Evolutionary conservation across 2,888 invertebrate genomes (phyloP).

Genomic region (Cheilosia vulpina): DNA sequence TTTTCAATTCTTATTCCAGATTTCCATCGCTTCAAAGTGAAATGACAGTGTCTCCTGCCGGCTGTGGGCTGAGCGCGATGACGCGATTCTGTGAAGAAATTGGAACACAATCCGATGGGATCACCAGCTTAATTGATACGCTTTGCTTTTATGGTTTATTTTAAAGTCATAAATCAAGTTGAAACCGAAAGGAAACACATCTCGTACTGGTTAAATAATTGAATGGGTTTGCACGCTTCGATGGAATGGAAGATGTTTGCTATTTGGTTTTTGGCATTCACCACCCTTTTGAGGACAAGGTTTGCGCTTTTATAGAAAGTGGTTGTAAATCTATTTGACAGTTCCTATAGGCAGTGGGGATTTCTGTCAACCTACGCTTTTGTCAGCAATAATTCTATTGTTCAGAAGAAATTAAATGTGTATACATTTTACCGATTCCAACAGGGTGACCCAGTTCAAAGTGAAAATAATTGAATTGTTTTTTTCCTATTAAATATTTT

Average conservation of each 20-base stretch:
- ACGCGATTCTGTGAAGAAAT: slow-evolving; percentile 35
- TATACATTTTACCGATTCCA: too few species aligned
- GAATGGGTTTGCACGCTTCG: slow-evolving; percentile 6
- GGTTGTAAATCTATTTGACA: too few species aligned
- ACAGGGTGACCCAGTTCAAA: too few species aligned
- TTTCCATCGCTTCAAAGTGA: slow-evolving; percentile 23
- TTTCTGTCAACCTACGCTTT: too few species aligned
- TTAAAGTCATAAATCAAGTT: slow-evolving; percentile 40
- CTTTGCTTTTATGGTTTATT: slow-evolving; percentile 37
- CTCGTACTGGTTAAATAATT: not conserved
- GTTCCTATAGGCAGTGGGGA: not conserved
- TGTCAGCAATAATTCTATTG: too few species aligned
- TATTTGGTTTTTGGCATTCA: not conserved
- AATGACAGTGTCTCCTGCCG: slow-evolving; percentile 7
- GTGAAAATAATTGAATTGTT: too few species aligned
- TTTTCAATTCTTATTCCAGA: slow-evolving; percentile 37
- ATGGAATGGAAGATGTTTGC: not conserved
- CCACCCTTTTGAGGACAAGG: not conserved
- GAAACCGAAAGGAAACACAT: not conserved
- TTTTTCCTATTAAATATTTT: too few species aligned
- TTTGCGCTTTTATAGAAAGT: too few species aligned
- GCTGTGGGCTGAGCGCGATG: slow-evolving; percentile 54
- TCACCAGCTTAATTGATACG: slow-evolving; percentile 23
- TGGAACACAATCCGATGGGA: slow-evolving; percentile 26
- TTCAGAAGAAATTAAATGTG: too few species aligned